A percentile compares a stretch with the other conserved stretches of the same genome.
These are phyloP conservation scores for Xenopus tropicalis DNA, from an alignment of 2,113 vertebrate genomes.

Conservation along the genomic window DNA sequence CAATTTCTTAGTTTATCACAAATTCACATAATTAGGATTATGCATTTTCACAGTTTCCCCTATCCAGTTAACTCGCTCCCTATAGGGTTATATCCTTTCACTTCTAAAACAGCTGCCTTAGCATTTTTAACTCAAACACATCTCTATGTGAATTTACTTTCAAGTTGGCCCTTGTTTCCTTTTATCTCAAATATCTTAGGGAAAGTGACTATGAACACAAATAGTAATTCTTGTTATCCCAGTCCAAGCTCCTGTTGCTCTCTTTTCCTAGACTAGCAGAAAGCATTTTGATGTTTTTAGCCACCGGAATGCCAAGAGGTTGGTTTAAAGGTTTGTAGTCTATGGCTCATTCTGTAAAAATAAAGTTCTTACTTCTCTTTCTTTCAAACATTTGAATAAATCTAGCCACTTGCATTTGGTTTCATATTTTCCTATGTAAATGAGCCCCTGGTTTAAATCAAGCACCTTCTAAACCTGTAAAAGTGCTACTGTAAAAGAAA, in stretches of 20 bases:
- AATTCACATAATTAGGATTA: too few species aligned
- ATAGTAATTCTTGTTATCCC: slow-evolving; percentile 30
- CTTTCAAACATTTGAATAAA: too few species aligned
- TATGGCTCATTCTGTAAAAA: not conserved
- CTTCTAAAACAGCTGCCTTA: slow-evolving; percentile 26
- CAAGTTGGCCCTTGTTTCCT: slow-evolving; percentile 26
- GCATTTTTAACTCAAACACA: slow-evolving; percentile 2
- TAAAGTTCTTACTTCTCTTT: too few species aligned
- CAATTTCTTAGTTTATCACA: too few species aligned
- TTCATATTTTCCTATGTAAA: too few species aligned
- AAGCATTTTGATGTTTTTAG: slow-evolving; percentile 14
- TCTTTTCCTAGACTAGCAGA: slow-evolving; percentile 13
- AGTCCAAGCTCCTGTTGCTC: slow-evolving; percentile 25
- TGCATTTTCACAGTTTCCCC: not conserved
- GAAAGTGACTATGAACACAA: slow-evolving; percentile 17
- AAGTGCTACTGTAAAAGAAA: too few species aligned
- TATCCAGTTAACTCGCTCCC: slow-evolving; percentile 25
- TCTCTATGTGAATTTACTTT: slow-evolving; percentile 34
- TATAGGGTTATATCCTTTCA: slow-evolving; percentile 26
- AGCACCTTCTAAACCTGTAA: too few species aligned
- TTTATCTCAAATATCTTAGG: slow-evolving; percentile 35
- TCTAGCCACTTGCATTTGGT: too few species aligned
- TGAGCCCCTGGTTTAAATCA: too few species aligned
- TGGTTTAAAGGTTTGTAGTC: not conserved
- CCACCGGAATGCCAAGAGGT: slow-evolving; percentile 12